A percentile compares a stretch with the other conserved stretches of the same genome.
Evolutionary conservation across 1,140 invertebrate genomes (phyloP).

Genomic region (Drosophila lowei): DNA sequence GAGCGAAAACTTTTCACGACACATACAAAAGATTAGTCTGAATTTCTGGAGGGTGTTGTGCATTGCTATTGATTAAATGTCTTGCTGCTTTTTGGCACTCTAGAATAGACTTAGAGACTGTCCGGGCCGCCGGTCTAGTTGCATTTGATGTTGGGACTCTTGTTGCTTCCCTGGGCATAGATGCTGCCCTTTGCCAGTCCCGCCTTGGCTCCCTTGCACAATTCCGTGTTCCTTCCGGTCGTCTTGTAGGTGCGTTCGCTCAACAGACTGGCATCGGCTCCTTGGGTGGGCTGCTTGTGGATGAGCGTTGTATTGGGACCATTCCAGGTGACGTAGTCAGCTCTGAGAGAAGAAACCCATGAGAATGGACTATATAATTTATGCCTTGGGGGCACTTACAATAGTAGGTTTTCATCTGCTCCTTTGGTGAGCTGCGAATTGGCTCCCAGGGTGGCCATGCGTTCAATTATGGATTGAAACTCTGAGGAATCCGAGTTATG

Average conservation of each 20-base stretch:
- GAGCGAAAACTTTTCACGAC: constrained; percentile 60
- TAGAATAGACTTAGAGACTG: constrained; percentile 8
- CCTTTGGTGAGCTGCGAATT: constrained; percentile 86
- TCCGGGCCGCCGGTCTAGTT: constrained; percentile 53
- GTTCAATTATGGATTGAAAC: constrained; percentile 84
- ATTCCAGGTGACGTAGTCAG: constrained; percentile 89
- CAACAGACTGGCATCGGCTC: constrained; percentile 84
- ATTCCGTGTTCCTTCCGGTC: constrained; percentile 85
- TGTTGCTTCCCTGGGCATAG: constrained; percentile 84
- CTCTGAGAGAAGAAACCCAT: constrained; percentile 82
- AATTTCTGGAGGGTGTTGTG: constrained; percentile 46
- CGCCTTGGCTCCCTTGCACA: constrained; percentile 86
- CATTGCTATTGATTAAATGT: constrained; percentile 22
- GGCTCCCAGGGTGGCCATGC: constrained; percentile 85
- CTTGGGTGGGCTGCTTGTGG: constrained; percentile 84
- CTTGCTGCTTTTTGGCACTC: constrained; percentile 55
- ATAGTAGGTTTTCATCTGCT: constrained; percentile 86
- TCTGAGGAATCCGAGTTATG: constrained; percentile 73
- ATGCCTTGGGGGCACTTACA: constrained; percentile 84
- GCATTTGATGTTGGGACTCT: constrained; percentile 81
- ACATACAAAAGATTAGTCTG: constrained; percentile 53
- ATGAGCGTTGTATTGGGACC: constrained; percentile 86
- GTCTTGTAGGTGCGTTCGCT: constrained; percentile 83
- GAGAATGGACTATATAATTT: neutral
- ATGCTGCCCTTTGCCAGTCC: constrained; percentile 88